A percentile compares a stretch with the other conserved stretches of the same genome.
Evolutionary conservation across 2,888 invertebrate species (phyloP).

Genomic region (Acronicta aceris): DNA sequence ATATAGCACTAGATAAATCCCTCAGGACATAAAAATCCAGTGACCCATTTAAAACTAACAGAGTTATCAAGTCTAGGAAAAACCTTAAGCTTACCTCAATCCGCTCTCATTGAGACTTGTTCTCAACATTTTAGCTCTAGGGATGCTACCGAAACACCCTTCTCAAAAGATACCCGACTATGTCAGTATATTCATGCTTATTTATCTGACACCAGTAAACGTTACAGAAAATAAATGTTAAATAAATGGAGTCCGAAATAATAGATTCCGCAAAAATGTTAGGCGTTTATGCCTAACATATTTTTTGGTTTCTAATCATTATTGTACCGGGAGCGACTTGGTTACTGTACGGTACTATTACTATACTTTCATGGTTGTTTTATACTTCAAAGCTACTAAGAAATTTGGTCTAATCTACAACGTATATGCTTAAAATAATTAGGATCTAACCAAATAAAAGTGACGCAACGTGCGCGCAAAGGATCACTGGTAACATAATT

Average conservation of each 20-base stretch:
- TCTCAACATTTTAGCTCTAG: neutral
- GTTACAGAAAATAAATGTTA: conserved; percentile 20
- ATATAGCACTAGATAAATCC: too few relatives aligned
- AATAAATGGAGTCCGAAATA: conserved; percentile 13
- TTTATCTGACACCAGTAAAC: conserved; percentile 23
- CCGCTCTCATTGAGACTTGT: neutral
- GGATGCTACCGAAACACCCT: conserved; percentile 16
- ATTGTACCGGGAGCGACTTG: neutral
- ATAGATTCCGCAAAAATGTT: conserved; percentile 12
- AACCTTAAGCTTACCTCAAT: neutral
- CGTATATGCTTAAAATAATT: too few relatives aligned
- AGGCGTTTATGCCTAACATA: conserved; percentile 4
- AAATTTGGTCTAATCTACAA: too few relatives aligned
- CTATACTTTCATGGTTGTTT: neutral
- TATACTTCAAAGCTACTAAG: neutral
- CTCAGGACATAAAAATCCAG: too few relatives aligned
- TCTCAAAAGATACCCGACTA: conserved; percentile 13
- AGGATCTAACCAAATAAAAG: too few relatives aligned
- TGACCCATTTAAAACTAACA: too few relatives aligned
- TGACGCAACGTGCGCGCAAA: too few relatives aligned
- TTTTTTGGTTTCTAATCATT: conserved; percentile 9
- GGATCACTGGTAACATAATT: too few relatives aligned
- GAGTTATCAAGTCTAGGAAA: neutral
- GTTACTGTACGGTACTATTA: too few relatives aligned
- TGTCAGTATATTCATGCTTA: conserved; percentile 26